These are phyloP conservation scores for Melanotaenia maccullochi DNA, from an alignment of 2,797 vertebrate genomes.

Conservation along the genomic window DNA sequence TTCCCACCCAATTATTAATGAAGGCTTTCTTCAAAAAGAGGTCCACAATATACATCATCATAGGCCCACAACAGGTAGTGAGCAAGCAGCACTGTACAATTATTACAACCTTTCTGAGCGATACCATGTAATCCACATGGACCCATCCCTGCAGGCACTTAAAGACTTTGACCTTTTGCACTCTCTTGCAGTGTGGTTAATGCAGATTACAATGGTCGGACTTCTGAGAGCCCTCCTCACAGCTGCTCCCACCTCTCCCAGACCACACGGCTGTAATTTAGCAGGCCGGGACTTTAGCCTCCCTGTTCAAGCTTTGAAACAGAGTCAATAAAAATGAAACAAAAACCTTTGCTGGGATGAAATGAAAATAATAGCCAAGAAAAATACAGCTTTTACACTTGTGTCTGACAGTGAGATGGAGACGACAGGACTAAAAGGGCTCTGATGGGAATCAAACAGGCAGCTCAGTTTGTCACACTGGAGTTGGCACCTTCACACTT, in stretches of 20 bases:
- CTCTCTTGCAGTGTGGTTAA: slow-evolving; percentile 82
- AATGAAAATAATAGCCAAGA: slow-evolving; percentile 67
- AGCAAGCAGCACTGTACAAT: slow-evolving; percentile 62
- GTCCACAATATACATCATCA: slow-evolving; percentile 39
- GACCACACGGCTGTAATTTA: slow-evolving; percentile 75
- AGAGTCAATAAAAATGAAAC: slow-evolving; percentile 70
- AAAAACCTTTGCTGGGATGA: slow-evolving; percentile 61
- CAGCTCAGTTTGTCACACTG: slow-evolving; percentile 62
- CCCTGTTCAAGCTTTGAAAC: slow-evolving; percentile 60
- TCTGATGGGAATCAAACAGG: slow-evolving; percentile 32
- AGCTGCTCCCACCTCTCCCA: slow-evolving; percentile 80
- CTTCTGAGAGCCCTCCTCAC: slow-evolving; percentile 74
- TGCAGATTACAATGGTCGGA: slow-evolving; percentile 85
- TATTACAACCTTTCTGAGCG: slow-evolving; percentile 65
- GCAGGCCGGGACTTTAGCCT: slow-evolving; percentile 46
- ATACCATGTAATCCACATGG: slow-evolving; percentile 78
- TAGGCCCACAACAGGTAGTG: slow-evolving; percentile 63
- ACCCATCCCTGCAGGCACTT: slow-evolving; percentile 81
- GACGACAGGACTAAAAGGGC: slow-evolving; percentile 37
- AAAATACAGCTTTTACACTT: slow-evolving; percentile 40
- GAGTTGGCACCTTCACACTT: slow-evolving; percentile 65
- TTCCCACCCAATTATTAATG: slow-evolving; percentile 21
- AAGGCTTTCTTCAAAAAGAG: slow-evolving; percentile 31
- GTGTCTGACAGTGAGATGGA: slow-evolving; percentile 25
- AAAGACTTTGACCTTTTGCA: slow-evolving; percentile 86